These are phyloP conservation scores for Alosa sapidissima DNA, from an alignment of 2,797 vertebrate genomes.

Conservation along the genomic window DNA sequence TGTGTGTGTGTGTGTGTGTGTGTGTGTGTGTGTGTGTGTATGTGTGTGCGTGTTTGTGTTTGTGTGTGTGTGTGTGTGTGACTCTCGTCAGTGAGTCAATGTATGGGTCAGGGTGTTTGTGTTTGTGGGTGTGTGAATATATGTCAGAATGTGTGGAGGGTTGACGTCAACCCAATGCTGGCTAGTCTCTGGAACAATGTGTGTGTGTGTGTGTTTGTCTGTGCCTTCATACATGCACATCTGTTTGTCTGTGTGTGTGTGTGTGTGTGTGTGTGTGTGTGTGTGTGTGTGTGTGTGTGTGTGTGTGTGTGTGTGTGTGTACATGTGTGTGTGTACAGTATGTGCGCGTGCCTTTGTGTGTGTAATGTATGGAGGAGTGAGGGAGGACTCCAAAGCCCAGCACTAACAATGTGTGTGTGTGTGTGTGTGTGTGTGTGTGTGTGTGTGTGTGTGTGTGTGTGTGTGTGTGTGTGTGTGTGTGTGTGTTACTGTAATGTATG, in stretches of 20 bases:
- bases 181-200: not conserved
- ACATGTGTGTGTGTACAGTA: not conserved
- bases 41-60: not conserved
- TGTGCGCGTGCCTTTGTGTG: too few species aligned
- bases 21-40: not conserved
- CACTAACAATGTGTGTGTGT: not conserved
- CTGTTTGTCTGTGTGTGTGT: not conserved
- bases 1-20: slow-evolving; percentile 1
- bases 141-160: not conserved
- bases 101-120: not conserved
- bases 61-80: not conserved
- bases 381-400: not conserved
- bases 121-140: not conserved
- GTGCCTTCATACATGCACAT: not conserved
- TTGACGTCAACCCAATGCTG: not conserved
- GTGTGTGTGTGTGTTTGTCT: not conserved
- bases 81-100: not conserved
- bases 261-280: not conserved
- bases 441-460: not conserved
- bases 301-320: slow-evolving; percentile 10
- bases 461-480: not conserved
- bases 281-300: not conserved
- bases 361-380: not conserved
- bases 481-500: not conserved
- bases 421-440: not conserved